phyloP scores from a whole-genome alignment of 2,888 invertebrate species.

The Actias luna region DNA sequence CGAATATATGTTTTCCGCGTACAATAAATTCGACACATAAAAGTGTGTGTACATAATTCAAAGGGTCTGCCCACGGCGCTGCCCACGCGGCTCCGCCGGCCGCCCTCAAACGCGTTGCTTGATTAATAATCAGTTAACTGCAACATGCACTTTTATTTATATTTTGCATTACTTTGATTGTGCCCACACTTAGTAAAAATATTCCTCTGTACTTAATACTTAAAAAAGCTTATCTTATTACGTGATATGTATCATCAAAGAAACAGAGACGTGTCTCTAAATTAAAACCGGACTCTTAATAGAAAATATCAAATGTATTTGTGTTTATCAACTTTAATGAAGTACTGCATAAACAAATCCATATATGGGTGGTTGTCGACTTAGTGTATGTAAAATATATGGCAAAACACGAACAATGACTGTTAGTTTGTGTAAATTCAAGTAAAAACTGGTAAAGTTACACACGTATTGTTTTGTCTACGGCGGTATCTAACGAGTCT shows the following conservation, averaged over 20 bases:
- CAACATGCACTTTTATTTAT: not conserved
- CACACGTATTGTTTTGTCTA: conserved; percentile 30
- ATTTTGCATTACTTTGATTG: not conserved
- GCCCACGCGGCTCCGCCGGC: conserved; percentile 38
- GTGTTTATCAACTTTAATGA: not conserved
- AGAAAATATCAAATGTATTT: not conserved
- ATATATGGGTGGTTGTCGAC: not conserved
- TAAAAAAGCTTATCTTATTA: not conserved
- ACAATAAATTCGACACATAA: conserved; percentile 44
- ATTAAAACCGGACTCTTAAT: too few species aligned
- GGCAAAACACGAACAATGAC: conserved; percentile 2
- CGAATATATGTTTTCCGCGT: conserved; percentile 10
- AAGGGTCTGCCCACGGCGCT: conserved; percentile 44
- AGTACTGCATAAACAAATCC: not conserved
- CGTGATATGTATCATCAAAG: too few species aligned
- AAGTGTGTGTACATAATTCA: conserved; percentile 47
- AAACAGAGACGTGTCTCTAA: too few species aligned
- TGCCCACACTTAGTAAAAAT: not conserved
- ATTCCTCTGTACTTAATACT: not conserved
- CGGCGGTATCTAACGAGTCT: conserved; percentile 10
- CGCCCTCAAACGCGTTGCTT: conserved; percentile 40
- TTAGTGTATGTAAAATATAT: not conserved
- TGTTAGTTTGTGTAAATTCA: conserved; percentile 13
- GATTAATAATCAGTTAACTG: conserved; percentile 38
- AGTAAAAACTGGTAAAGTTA: conserved; percentile 20